These are phyloP conservation scores for Danionella cerebrum DNA, from an alignment of 2,113 vertebrate species.

Conservation along the genomic window DNA sequence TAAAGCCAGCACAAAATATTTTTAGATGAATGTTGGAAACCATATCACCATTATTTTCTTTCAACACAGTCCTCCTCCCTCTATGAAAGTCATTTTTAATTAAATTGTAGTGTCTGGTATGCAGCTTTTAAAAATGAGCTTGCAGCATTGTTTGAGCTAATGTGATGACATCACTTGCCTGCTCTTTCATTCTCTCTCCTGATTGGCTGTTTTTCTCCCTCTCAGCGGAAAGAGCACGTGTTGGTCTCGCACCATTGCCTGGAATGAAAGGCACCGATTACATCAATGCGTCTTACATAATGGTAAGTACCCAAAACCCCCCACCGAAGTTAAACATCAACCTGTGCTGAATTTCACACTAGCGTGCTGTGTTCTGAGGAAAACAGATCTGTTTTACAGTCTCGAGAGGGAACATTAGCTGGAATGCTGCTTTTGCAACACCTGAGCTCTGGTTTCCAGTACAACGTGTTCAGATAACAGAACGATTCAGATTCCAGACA, in stretches of 20 bases:
- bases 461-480: too few species aligned
- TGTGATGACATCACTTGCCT: conserved; percentile 2
- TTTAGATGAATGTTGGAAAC: too few species aligned
- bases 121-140: not conserved
- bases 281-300: conserved; percentile 96
- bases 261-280: conserved; percentile 93
- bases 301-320: conserved; percentile 72
- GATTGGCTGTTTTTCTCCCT: conserved; percentile 26
- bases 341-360: not conserved
- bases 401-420: not conserved
- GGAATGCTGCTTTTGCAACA: not conserved
- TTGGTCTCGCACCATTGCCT: conserved; percentile 82
- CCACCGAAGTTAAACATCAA: conserved; percentile 23
- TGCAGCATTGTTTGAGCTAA: not conserved
- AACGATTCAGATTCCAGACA: too few species aligned
- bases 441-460: not conserved
- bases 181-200: not conserved
- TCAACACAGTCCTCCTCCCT: not conserved
- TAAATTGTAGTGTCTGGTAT: not conserved
- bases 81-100: not conserved
- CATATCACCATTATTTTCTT: too few species aligned
- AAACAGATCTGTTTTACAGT: not conserved
- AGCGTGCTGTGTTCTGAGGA: not conserved
- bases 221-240: conserved; percentile 84
- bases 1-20: too few species aligned